Evolutionary conservation across 2,888 invertebrate species (phyloP), one percentile per base, ranked within the genome.

Genomic region (Agonopterix heracliana): DNA sequence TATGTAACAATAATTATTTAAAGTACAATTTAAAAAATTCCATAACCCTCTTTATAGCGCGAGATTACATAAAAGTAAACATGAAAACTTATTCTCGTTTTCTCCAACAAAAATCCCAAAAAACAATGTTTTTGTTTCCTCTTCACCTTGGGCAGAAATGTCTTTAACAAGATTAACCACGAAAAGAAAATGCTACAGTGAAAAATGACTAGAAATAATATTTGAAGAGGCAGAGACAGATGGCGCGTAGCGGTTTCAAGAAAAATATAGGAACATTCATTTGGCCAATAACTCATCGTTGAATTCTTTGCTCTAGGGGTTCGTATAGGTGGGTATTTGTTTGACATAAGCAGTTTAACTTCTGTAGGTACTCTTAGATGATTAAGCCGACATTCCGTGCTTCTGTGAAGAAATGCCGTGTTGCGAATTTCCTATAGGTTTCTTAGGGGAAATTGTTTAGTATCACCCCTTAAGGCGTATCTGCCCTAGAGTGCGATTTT

Each of bases 81-180:
- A 26, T 26, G 26, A 26, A 26, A 17, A 26, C 5, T 26, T 26
- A 26, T 26, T 26, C 26, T 1, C 26, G 26, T 26, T 26, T 26
- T 26, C 26, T 26, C 26, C 26, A 26, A 26, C 1, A 14, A 49
- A 35, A 17, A 36, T n/a, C 34, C 9, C 8, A 35, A 7, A 44
- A 41, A 45, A 44, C 17, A 47, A 41, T 34, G 34, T 34, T 53
- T 51, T 26, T 5, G 26, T 26, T 5, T 47, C 41, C 45, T n/a
- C 49, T 51, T 26, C 26, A 26, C 26, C 26, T 45, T 38, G 38
- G 11, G 10, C 38, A 38, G 50, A 47, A 55, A 49, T 45, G 50
- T 55, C 51, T 54, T 54, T 60, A 57, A 60, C 54, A 53, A 59
- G 54, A 64, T 64, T 60, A 60, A 60, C 55, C 59, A 55, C 54